Evolutionary conservation across 2,797 vertebrate species (phyloP).

Genomic region (Chromis chromis): DNA sequence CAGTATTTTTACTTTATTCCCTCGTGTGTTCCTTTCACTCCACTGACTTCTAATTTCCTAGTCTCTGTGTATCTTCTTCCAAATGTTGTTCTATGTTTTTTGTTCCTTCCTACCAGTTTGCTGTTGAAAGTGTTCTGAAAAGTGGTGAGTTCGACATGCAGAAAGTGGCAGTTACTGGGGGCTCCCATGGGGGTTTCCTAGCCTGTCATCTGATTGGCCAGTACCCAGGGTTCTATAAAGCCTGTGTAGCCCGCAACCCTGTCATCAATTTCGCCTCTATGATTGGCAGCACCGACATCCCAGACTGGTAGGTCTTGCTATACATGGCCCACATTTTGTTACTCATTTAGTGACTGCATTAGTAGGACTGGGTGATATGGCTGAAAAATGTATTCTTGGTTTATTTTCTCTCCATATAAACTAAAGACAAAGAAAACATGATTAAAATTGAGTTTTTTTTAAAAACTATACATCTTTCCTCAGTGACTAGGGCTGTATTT

Average conservation of each 20-base stretch:
- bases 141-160: constrained; percentile 80
- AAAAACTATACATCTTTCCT: neutral
- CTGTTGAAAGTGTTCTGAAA: constrained; percentile 89
- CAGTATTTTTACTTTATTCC: neutral
- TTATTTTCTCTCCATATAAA: neutral
- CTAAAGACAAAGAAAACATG: no score
- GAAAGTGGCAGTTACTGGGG: constrained; percentile 89
- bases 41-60: neutral
- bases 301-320: constrained; percentile 89
- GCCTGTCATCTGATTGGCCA: constrained; percentile 96
- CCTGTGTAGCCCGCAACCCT: constrained; percentile 92
- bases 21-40: neutral
- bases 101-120: constrained; percentile 75
- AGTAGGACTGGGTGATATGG: neutral
- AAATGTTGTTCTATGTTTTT: neutral
- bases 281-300: constrained; percentile 93
- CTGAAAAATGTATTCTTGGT: neutral
- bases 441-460: no score
- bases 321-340: constrained; percentile 6
- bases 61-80: neutral
- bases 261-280: constrained; percentile 94
- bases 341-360: constrained; percentile 2
- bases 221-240: constrained; percentile 91
- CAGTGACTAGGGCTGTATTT: neutral
- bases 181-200: constrained; percentile 96